Evolutionary conservation across 2,888 invertebrate genomes (phyloP), one percentile per base, ranked within the genome.

Genomic region (Eristalis tenax): DNA sequence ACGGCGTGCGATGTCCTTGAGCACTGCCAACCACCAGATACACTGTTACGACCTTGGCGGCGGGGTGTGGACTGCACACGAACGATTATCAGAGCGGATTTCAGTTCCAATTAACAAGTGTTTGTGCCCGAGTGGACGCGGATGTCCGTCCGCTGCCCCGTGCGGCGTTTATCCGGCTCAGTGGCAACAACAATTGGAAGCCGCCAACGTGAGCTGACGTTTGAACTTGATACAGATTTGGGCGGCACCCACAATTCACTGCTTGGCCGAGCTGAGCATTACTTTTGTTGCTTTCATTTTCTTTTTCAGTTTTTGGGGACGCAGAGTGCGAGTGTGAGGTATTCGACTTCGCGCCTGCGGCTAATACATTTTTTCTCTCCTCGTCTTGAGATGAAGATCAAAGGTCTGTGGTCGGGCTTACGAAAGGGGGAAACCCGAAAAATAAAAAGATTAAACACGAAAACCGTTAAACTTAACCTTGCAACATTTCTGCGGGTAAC

Each of bases 381-480:
- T 32, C 59, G 26, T 26, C 26, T 26, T 1, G 26, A n/a, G n/a
- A n/a, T n/a, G n/a, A n/a, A n/a, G 26, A 26, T 26, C 26, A 2
- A 3, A 2, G 57, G 26, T 64, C 50, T 40, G 28, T 61, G 32
- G 78, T 56, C 43, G 22, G 66, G 6, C 23, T 13, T n/a, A 1
- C 5, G 4, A 22, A 18, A 18, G 15, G 71, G 71, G 68, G 32
- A 22, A 71, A 79, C 43, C 81, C 63, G 15, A 18, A 18, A 18
- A 43, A 43, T n/a, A 43, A 43, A 50, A 26, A 81, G 63, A 69
- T 74, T 74, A 74, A 81, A 75, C 69, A 69, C 38, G 18, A 63
- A 75, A 69, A 81, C 74, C 61, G 82, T 86, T 78, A 69, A 86
- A 56, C 64, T 78, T 86, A 78, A 86, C 85, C 81, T 86, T 86